Conservation (phyloP, 2,113 vertebrate genomes). For the Drymodes brunneopygia region DNA sequence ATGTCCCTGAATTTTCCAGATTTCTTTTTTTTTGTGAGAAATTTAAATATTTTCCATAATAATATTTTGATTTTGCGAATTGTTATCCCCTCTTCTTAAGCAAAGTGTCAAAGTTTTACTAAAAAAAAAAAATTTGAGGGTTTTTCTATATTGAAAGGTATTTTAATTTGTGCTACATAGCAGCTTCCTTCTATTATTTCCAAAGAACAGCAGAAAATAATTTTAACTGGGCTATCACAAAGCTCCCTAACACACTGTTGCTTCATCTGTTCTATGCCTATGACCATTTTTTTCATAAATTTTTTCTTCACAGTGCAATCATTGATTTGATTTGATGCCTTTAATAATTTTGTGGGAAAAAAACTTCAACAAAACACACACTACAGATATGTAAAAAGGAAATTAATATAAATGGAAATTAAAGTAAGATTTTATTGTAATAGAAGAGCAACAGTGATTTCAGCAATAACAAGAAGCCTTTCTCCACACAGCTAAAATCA, state of each 20-base stretch:
- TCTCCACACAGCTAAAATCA: neutral
- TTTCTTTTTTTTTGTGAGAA: neutral
- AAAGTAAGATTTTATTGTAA: neutral
- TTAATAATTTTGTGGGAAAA: neutral
- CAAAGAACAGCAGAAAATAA: neutral
- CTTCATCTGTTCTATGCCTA: neutral
- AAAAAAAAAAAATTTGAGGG: neutral
- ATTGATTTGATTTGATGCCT: neutral
- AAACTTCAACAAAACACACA: neutral
- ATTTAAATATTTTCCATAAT: neutral
- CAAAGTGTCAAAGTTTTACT: neutral
- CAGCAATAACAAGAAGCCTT: neutral
- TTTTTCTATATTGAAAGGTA: neutral
- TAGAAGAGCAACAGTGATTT: neutral
- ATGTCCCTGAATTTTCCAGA: neutral
- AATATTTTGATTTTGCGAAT: neutral
- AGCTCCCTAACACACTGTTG: neutral
- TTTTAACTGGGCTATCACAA: neutral
- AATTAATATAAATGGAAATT: neutral
- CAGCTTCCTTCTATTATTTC: neutral
- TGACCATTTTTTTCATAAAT: neutral
- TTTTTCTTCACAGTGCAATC: neutral
- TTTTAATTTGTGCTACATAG: neutral
- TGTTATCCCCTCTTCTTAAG: neutral
- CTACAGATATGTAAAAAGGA: neutral